Percentiles rank a stretch among this genome's conserved stretches.
These are phyloP conservation scores for Oxyteleia sp. DNA, from an alignment of 2,888 invertebrate genomes.

Conservation along the genomic window DNA sequence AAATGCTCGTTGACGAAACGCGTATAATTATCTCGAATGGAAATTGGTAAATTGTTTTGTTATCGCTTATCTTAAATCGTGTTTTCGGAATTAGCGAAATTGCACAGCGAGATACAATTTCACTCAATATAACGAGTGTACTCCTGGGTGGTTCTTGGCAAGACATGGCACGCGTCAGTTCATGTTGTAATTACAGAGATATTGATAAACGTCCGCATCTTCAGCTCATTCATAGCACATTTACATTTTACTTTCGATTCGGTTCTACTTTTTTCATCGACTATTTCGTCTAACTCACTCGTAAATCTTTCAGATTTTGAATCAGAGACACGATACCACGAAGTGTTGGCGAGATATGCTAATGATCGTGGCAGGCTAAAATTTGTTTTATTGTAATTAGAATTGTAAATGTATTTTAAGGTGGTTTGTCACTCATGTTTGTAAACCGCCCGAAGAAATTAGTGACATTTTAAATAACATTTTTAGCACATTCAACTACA, in stretches of 20 bases:
- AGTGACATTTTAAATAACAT: too few relatives aligned
- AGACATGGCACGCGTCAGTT: conserved; percentile 71
- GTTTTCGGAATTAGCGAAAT: conserved; percentile 23
- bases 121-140: conserved; percentile 61
- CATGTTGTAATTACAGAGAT: conserved; percentile 75
- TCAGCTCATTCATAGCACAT: conserved; percentile 55
- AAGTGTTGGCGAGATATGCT: conserved; percentile 34
- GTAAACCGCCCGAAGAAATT: too few relatives aligned
- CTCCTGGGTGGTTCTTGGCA: conserved; percentile 70
- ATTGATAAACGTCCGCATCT: conserved; percentile 73
- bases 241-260: conserved; percentile 35
- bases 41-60: conserved; percentile 24
- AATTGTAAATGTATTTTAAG: too few relatives aligned
- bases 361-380: conserved; percentile 18
- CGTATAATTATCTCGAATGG: not conserved
- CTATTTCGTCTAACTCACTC: conserved; percentile 49
- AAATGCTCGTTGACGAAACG: too few relatives aligned
- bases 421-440: too few relatives aligned
- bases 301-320: conserved; percentile 52
- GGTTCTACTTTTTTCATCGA: conserved; percentile 49
- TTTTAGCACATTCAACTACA: too few relatives aligned
- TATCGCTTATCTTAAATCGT: conserved; percentile 38
- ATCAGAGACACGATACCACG: conserved; percentile 39
- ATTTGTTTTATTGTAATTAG: too few relatives aligned
- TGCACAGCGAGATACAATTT: conserved; percentile 1